Conservation (phyloP, 1,140 invertebrate genomes). For the Popillia japonica region DNA sequence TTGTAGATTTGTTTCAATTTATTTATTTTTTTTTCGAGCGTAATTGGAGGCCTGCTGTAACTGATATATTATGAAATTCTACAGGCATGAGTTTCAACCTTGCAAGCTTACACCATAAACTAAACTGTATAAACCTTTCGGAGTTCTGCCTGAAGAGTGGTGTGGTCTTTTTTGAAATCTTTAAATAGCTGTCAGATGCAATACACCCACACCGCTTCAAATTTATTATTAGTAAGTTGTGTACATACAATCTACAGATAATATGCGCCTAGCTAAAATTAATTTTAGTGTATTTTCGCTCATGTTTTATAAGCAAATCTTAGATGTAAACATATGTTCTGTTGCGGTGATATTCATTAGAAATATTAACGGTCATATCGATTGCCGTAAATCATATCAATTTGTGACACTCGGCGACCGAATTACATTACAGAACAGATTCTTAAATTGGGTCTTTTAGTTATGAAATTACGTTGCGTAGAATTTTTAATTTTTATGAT, state of each 20-base stretch:
- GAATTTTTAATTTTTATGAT: too few relatives aligned
- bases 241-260: too few relatives aligned
- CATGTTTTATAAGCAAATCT: not conserved
- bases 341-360: not conserved
- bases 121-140: not conserved
- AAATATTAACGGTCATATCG: not conserved
- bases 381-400: not conserved
- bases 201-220: not conserved
- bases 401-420: too few relatives aligned
- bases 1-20: not conserved
- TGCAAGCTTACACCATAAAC: not conserved
- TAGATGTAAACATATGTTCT: not conserved
- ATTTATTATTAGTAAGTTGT: constrained; percentile 7
- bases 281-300: not conserved
- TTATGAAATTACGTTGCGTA: too few relatives aligned
- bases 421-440: too few relatives aligned
- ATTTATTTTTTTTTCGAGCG: not conserved
- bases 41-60: not conserved
- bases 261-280: not conserved
- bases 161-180: not conserved
- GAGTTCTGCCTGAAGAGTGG: not conserved
- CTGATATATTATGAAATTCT: not conserved
- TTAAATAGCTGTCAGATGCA: not conserved
- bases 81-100: not conserved
- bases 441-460: too few relatives aligned